phyloP scores from a whole-genome alignment of 1,140 invertebrate genomes.

The Ceratina japonica region DNA sequence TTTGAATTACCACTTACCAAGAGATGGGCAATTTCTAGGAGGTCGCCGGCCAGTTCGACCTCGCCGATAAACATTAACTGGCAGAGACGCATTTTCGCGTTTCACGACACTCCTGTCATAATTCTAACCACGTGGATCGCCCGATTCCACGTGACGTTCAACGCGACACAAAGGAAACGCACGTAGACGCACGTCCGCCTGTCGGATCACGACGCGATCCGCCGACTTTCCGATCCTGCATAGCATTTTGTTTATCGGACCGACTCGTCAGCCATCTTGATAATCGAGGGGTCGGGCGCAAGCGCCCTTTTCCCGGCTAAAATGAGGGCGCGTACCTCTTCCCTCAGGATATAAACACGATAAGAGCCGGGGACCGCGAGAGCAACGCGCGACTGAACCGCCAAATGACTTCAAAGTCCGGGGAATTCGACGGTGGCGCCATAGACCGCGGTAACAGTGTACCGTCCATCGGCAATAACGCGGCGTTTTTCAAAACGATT shows the following conservation, averaged over 20 bases:
- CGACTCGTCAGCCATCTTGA: conserved; percentile 65
- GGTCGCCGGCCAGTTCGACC: conserved; percentile 64
- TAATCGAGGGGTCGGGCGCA: conserved; percentile 49
- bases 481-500: too few species aligned
- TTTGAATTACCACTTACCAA: conserved; percentile 64
- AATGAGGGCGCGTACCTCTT: conserved; percentile 43
- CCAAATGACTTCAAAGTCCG: background rate
- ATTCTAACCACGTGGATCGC: conserved; percentile 20
- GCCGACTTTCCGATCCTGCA: conserved; percentile 31
- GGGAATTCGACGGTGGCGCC: conserved; percentile 24
- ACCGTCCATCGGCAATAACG: background rate
- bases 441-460: background rate
- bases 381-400: background rate
- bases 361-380: background rate
- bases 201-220: conserved; percentile 4
- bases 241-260: conserved; percentile 65
- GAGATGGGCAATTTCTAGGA: conserved; percentile 65
- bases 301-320: conserved; percentile 52
- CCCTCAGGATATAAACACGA: conserved; percentile 51
- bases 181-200: conserved; percentile 27
- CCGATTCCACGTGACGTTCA: conserved; percentile 27
- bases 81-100: conserved; percentile 60
- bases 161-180: conserved; percentile 26
- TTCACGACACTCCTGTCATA: conserved; percentile 9
- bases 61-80: conserved; percentile 68